phyloP scores from a whole-genome alignment of 2,888 invertebrate genomes.

The Griposia aprilina region DNA sequence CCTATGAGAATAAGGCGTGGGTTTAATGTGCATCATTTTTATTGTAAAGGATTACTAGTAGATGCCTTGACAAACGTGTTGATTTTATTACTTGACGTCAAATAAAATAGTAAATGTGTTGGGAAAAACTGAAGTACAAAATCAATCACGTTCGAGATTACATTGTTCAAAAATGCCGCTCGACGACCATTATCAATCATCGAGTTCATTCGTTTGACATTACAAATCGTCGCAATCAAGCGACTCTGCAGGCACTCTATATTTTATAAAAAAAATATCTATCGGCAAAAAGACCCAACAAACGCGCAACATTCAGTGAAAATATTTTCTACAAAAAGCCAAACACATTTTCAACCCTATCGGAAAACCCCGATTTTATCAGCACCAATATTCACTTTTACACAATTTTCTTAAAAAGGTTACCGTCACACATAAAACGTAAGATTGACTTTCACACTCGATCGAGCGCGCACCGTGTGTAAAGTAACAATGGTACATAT shows the following conservation, averaged over 20 bases:
- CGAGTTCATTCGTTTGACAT: slow-evolving; percentile 19
- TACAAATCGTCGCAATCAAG: slow-evolving; percentile 37
- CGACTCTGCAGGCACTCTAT: not conserved
- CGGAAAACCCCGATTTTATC: slow-evolving; percentile 47
- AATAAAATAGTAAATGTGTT: not conserved
- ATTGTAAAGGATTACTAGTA: not conserved
- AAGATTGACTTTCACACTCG: slow-evolving; percentile 67
- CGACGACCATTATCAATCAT: slow-evolving; percentile 15
- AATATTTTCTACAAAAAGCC: slow-evolving; percentile 43
- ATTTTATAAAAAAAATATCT: slow-evolving; percentile 25
- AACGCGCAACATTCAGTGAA: slow-evolving; percentile 30
- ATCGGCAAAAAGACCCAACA: slow-evolving; percentile 12
- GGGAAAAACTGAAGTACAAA: not conserved
- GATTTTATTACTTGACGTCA: not conserved
- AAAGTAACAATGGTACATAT: slow-evolving; percentile 70
- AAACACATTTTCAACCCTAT: slow-evolving; percentile 28
- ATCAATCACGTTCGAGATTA: slow-evolving; percentile 34
- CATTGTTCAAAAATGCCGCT: slow-evolving; percentile 13
- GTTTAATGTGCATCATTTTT: too few relatives aligned
- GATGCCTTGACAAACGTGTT: not conserved
- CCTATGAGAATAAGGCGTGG: too few relatives aligned
- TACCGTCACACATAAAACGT: slow-evolving; percentile 57
- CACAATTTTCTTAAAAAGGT: slow-evolving; percentile 61
- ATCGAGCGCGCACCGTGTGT: slow-evolving; percentile 65
- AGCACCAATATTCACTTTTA: slow-evolving; percentile 50